Percentiles rank a stretch among this genome's conserved stretches.
Evolutionary conservation across 2,797 vertebrate genomes (phyloP).

Genomic region (Anguilla anguilla): DNA sequence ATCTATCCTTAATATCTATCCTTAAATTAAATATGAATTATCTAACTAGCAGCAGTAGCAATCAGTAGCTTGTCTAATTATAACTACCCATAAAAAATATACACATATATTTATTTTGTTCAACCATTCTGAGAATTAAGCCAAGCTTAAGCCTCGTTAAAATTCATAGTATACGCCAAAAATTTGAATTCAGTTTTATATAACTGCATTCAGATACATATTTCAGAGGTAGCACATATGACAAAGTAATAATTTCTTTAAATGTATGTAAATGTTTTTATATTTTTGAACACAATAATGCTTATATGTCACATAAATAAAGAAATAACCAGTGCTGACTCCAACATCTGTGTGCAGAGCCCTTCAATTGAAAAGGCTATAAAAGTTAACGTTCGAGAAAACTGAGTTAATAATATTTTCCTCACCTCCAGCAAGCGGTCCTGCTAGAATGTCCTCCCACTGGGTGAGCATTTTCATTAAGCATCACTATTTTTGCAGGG

Average conservation of each 20-base stretch:
- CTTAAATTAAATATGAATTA: neutral
- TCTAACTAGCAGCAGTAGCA: neutral
- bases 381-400: constrained; percentile 53
- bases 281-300: neutral
- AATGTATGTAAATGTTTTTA: neutral
- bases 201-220: neutral
- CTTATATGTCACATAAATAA: neutral
- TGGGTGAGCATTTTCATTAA: constrained; percentile 50
- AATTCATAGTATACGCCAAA: neutral
- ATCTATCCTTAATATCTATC: neutral
- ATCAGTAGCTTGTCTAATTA: neutral
- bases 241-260: neutral
- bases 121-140: neutral
- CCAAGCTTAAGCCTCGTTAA: neutral
- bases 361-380: constrained; percentile 24
- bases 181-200: neutral
- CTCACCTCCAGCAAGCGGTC: constrained; percentile 54
- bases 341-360: neutral
- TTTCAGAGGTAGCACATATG: neutral
- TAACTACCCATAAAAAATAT: neutral
- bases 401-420: constrained; percentile 61
- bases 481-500: constrained; percentile 51
- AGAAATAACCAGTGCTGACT: neutral
- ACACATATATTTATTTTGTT: neutral
- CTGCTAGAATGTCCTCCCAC: constrained; percentile 50